Evolutionary conservation across 2,113 vertebrate species (phyloP).

Genomic region (Corythornis madagascariensis): DNA sequence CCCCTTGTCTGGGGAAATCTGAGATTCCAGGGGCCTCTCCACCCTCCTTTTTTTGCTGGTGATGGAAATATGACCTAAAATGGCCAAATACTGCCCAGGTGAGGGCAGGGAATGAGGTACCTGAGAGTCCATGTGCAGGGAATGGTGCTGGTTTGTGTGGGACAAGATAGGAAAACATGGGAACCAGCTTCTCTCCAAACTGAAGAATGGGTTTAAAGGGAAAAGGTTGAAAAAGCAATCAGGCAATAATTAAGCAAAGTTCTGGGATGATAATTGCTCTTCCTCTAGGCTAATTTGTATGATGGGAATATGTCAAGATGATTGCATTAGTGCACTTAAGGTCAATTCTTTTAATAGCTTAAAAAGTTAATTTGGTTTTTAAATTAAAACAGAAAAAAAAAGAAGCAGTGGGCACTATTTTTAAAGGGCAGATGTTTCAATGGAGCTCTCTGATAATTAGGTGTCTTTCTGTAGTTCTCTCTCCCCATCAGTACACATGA

Average conservation of each 20-base stretch:
- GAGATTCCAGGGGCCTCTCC: neutral
- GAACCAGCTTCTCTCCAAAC: neutral
- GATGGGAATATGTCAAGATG: slow-evolving; percentile 18
- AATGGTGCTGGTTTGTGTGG: neutral
- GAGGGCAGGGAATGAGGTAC: neutral
- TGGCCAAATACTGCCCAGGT: neutral
- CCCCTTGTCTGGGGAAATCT: too few relatives aligned
- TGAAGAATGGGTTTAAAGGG: neutral
- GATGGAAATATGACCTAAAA: neutral
- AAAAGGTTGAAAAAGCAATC: slow-evolving; percentile 34
- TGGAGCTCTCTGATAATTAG: neutral
- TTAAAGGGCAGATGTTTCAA: neutral
- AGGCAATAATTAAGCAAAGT: slow-evolving; percentile 8
- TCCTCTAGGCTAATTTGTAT: slow-evolving; percentile 39
- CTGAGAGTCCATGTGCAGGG: neutral
- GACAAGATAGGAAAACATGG: neutral
- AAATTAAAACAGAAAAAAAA: neutral
- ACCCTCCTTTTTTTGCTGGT: neutral
- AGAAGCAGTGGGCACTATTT: neutral
- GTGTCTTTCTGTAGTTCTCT: neutral
- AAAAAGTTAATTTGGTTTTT: slow-evolving; percentile 7
- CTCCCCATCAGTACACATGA: neutral
- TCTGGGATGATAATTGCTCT: slow-evolving; percentile 13
- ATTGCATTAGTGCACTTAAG: slow-evolving; percentile 38
- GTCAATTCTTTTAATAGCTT: slow-evolving; percentile 41